phyloP scores from a whole-genome alignment of 2,888 invertebrate genomes.

The Loripinus fragilis region DNA sequence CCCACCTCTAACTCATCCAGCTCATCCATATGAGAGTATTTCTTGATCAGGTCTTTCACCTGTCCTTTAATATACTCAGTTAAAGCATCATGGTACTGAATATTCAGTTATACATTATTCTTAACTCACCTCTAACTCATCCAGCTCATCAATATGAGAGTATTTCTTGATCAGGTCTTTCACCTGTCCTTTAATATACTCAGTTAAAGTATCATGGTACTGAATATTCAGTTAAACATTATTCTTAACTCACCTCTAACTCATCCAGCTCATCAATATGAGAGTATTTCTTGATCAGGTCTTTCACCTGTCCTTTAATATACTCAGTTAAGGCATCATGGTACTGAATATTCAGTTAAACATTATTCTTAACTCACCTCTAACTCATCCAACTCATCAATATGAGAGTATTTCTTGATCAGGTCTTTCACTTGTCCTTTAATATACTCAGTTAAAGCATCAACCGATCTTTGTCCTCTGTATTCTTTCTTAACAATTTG shows the following conservation, averaged over 20 bases:
- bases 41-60: slow-evolving; percentile 85
- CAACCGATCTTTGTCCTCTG: slow-evolving; percentile 93
- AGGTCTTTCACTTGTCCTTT: slow-evolving; percentile 90
- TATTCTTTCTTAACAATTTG: slow-evolving; percentile 84
- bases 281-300: slow-evolving; percentile 84
- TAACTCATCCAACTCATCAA: slow-evolving; percentile 84
- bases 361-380: slow-evolving; percentile 74
- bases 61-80: slow-evolving; percentile 94
- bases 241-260: slow-evolving; percentile 76
- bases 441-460: slow-evolving; percentile 95
- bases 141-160: slow-evolving; percentile 88
- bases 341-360: no score
- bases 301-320: slow-evolving; percentile 93
- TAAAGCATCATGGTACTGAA: slow-evolving; percentile 96
- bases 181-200: slow-evolving; percentile 94
- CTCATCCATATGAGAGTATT: slow-evolving; percentile 88
- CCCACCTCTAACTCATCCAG: slow-evolving; percentile 78
- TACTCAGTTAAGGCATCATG: slow-evolving; percentile 95
- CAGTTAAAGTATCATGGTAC: slow-evolving; percentile 94
- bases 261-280: slow-evolving; percentile 86
- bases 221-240: no score
- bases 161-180: slow-evolving; percentile 84
- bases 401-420: slow-evolving; percentile 86
- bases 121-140: slow-evolving; percentile 77
- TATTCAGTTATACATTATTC: no score